Percentiles rank a stretch among this genome's conserved stretches.
These are phyloP conservation scores for Calameuta pallipes DNA, from an alignment of 2,888 invertebrate species.

Conservation along the genomic window DNA sequence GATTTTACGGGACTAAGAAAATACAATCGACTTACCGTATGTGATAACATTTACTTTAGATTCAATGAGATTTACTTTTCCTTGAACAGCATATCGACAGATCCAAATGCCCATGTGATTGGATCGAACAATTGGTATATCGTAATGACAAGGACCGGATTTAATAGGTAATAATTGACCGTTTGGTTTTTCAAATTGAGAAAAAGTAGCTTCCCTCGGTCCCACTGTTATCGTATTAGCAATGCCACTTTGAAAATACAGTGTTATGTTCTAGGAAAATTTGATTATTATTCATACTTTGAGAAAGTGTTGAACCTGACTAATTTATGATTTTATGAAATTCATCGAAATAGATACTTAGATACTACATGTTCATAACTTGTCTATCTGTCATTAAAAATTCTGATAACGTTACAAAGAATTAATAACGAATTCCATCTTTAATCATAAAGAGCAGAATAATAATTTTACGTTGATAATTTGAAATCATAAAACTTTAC, in stretches of 20 bases:
- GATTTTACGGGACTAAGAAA: background rate
- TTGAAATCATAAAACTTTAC: too few species aligned
- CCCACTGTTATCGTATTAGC: constrained; percentile 1
- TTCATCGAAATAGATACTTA: background rate
- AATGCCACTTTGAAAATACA: background rate
- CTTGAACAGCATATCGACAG: constrained; percentile 39
- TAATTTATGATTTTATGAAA: background rate
- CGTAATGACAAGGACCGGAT: constrained; percentile 33
- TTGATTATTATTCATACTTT: background rate
- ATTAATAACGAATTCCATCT: background rate
- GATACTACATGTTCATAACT: background rate
- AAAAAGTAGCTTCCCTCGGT: constrained; percentile 29
- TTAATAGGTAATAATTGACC: constrained; percentile 32
- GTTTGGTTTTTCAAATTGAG: constrained; percentile 43
- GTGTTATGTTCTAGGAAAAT: background rate
- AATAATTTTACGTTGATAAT: too few species aligned
- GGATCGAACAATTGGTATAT: constrained; percentile 35
- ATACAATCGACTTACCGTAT: constrained; percentile 34
- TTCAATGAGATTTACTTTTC: constrained; percentile 24
- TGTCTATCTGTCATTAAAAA: background rate
- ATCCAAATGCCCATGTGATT: constrained; percentile 50
- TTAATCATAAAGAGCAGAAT: background rate
- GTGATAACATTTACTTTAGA: constrained; percentile 34
- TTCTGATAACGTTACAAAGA: background rate
- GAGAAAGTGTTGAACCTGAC: background rate